Evolutionary conservation across 2,113 vertebrate species (phyloP), one percentile per base, ranked within the genome.

Genomic region (Antennarius striatus): DNA sequence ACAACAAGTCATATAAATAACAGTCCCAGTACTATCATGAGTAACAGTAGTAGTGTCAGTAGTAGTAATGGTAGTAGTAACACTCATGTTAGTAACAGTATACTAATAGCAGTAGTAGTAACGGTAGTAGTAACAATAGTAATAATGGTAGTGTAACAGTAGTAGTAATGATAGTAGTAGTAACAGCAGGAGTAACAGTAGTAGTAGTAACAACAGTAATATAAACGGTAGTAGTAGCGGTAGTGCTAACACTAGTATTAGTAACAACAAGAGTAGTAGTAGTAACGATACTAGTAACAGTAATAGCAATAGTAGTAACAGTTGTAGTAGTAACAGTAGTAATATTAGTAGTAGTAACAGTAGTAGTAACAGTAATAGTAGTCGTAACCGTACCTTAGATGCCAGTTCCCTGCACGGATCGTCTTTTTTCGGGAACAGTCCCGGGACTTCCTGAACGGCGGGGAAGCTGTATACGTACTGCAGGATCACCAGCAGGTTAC

Each of bases 381-480:
- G 15, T 15, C 22, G 36, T 12, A 11, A 2, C 16, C 2, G 16
- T 53, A 84, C 83, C 74, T 88, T 88, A 1, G 83, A 84, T 6
- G 71, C 83, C 0, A 88, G 77, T 53, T 88, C 96, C n/a, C 86
- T 90, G 53, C 95, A 95, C 15, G 92, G 92, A 10, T 88, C 86
- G 0, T 92, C 90, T 63, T 95, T 94, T 67, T 91, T 93, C 50
- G 94, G 92, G 71, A 98, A 92, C 80, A 98, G 92, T 28, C 95
- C 96, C 0, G 94, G 93, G 3, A 96, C 91, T 58, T 93, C 85
- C 40, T 95, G 90, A 0, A 92, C 59, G 1, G 93, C 86, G 4
- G 95, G 87, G 67, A 98, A 95, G 80, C 95, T 96, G 95, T 95
- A 98, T 85, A 98, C 92, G 54, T 99, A 99, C 68, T 98, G 97